Conservation (phyloP, 2,888 invertebrate species). For the Mylabris sibirica region DNA sequence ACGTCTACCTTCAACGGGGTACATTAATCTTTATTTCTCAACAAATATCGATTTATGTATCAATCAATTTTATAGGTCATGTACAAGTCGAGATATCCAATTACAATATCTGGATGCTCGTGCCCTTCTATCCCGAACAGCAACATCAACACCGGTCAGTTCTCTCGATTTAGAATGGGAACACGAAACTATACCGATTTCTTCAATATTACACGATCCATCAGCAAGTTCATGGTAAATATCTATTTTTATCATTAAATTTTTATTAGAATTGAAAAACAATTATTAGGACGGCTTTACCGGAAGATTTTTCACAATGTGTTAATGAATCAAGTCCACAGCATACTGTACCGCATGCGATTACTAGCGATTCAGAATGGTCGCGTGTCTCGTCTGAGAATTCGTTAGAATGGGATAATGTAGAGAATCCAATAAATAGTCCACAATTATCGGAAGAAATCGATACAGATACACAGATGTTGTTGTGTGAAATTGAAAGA, state of each 20-base stretch:
- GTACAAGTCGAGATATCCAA: constrained; percentile 64
- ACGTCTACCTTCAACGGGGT: constrained; percentile 57
- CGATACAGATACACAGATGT: constrained; percentile 71
- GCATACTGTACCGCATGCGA: constrained; percentile 38
- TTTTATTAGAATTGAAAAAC: background rate
- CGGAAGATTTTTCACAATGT: constrained; percentile 44
- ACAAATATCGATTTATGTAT: background rate
- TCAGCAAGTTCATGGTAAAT: constrained; percentile 58
- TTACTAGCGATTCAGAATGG: constrained; percentile 63
- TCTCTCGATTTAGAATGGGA: constrained; percentile 77
- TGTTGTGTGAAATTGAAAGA: constrained; percentile 73
- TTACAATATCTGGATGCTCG: constrained; percentile 69
- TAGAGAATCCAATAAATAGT: constrained; percentile 60
- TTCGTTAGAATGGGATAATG: constrained; percentile 74
- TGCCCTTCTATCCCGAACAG: constrained; percentile 59
- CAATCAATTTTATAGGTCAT: constrained; percentile 42
- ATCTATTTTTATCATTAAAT: background rate
- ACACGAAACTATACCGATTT: constrained; percentile 65
- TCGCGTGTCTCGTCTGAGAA: constrained; percentile 71
- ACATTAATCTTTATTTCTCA: constrained; percentile 12
- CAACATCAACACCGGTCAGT: constrained; percentile 69
- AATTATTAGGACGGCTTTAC: constrained; percentile 47
- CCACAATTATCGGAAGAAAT: constrained; percentile 62
- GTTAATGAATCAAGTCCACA: constrained; percentile 51
- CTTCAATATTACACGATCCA: constrained; percentile 53